These are phyloP conservation scores for Sarcophaga subvicina DNA, from an alignment of 2,888 invertebrate genomes.

Conservation along the genomic window DNA sequence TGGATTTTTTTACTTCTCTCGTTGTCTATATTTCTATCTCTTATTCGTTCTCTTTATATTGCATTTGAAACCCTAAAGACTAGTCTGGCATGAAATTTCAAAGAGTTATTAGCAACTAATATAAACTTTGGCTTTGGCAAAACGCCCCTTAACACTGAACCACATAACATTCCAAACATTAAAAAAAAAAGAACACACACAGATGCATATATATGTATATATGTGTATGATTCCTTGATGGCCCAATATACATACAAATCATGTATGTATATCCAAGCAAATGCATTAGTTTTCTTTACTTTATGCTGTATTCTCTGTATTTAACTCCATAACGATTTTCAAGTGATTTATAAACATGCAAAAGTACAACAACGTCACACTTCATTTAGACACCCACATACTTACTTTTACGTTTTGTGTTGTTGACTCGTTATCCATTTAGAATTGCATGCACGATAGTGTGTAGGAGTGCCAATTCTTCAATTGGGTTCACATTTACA, in stretches of 20 bases:
- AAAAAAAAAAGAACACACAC: slow-evolving; percentile 21
- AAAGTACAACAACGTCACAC: slow-evolving; percentile 5
- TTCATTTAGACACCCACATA: neutral
- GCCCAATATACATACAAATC: neutral
- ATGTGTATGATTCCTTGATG: neutral
- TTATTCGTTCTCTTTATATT: slow-evolving; percentile 7
- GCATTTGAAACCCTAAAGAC: slow-evolving; percentile 30
- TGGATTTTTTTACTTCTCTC: neutral
- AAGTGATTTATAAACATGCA: slow-evolving; percentile 50
- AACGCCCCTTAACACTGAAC: slow-evolving; percentile 65
- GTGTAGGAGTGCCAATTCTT: no score
- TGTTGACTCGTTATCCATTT: no score
- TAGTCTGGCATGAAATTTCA: slow-evolving; percentile 59
- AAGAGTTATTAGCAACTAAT: slow-evolving; percentile 70
- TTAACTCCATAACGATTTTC: slow-evolving; percentile 39
- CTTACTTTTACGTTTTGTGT: no score
- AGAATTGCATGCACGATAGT: no score
- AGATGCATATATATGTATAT: neutral
- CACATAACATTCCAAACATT: slow-evolving; percentile 53
- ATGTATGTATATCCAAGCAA: neutral
- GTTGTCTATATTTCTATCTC: neutral
- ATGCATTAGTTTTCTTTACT: slow-evolving; percentile 2
- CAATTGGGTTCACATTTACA: no score
- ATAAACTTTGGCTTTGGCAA: slow-evolving; percentile 69
- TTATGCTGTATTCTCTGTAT: slow-evolving; percentile 1